These are phyloP conservation scores for Bucco capensis DNA, from an alignment of 2,113 vertebrate genomes.

Conservation along the genomic window DNA sequence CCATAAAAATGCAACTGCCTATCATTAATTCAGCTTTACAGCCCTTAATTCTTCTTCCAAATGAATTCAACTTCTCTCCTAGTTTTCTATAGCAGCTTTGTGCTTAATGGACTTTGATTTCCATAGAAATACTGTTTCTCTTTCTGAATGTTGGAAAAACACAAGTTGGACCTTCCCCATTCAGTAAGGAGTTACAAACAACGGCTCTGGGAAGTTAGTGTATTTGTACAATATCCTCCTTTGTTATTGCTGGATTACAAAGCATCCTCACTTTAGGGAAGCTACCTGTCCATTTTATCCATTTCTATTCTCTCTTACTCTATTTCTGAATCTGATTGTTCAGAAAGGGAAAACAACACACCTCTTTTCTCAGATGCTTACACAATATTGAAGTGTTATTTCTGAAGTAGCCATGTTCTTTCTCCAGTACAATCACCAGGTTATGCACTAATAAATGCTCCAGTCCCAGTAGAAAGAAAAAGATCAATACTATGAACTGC, in stretches of 20 bases:
- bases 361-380: background rate
- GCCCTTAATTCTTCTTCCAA: background rate
- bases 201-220: background rate
- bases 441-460: background rate
- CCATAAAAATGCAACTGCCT: background rate
- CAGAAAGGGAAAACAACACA: background rate
- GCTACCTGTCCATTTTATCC: background rate
- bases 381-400: background rate
- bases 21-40: background rate
- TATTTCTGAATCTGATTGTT: background rate
- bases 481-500: background rate
- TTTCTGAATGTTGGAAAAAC: background rate
- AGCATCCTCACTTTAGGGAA: background rate
- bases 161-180: background rate
- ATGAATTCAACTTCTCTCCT: background rate
- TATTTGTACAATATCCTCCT: background rate
- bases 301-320: background rate
- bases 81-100: background rate
- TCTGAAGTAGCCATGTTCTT: background rate
- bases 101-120: background rate
- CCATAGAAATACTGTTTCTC: background rate
- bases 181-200: background rate
- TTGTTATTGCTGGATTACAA: background rate
- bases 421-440: background rate
- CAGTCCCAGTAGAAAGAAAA: background rate